Percentiles rank a stretch among this genome's conserved stretches.
These are phyloP conservation scores for Episyrphus balteatus DNA, from an alignment of 1,140 invertebrate species.

Conservation along the genomic window DNA sequence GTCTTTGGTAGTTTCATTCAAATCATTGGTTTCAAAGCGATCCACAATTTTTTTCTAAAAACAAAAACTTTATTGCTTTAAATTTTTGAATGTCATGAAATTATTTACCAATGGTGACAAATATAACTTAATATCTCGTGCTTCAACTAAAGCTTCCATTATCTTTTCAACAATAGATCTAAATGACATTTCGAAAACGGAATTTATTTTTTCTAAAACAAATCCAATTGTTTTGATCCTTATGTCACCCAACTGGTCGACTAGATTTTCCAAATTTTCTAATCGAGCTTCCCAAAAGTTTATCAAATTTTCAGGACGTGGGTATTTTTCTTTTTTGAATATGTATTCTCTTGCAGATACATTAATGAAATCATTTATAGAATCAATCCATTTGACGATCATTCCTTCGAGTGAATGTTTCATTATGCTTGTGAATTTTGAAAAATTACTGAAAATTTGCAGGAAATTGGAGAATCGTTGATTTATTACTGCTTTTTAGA, in stretches of 20 bases:
- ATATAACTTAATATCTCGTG: constrained; percentile 54
- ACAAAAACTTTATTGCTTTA: not conserved
- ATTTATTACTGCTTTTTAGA: too few species aligned
- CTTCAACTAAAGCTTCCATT: constrained; percentile 48
- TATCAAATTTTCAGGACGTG: constrained; percentile 58
- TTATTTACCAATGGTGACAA: constrained; percentile 44
- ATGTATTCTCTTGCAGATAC: constrained; percentile 20
- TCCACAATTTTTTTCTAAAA: constrained; percentile 45
- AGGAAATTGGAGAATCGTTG: not conserved
- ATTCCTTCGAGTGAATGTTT: constrained; percentile 59
- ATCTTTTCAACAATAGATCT: constrained; percentile 54
- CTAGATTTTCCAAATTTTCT: constrained; percentile 70
- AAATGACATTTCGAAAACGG: constrained; percentile 61
- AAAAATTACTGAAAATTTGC: constrained; percentile 10
- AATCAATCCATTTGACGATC: constrained; percentile 62
- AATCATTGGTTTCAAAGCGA: constrained; percentile 56
- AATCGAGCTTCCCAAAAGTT: constrained; percentile 55
- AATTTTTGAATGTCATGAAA: not conserved
- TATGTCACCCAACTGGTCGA: constrained; percentile 65
- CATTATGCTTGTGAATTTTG: constrained; percentile 43
- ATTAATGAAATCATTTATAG: constrained; percentile 56
- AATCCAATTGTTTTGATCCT: constrained; percentile 69
- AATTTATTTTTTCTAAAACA: constrained; percentile 59
- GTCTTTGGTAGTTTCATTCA: constrained; percentile 47
- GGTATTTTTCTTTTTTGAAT: constrained; percentile 28